Evolutionary conservation across 2,113 vertebrate genomes (phyloP), one percentile per base, ranked within the genome.

Genomic region (Charina bottae): DNA sequence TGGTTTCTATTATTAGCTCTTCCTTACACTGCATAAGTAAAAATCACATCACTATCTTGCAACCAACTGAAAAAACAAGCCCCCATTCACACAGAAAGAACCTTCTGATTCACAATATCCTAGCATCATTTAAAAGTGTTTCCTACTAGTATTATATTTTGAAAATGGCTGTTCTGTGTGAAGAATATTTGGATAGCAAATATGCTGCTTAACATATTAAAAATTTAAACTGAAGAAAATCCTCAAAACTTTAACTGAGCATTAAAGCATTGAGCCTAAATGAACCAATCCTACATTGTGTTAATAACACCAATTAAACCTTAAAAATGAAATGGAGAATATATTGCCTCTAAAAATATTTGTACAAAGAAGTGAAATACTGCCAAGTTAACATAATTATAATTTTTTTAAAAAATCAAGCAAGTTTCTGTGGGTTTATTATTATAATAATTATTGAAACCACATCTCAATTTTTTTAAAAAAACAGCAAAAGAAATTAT

Each of bases 301-400:
- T 84, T 62, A 90, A 90, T 58, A 62, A 64, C 17, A 64, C 58
- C 90, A 90, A 84, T 60, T 21, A 54, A 84, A 89, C 37, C 10
- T 83, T 24, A 13, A 49, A 78, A 55, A 93, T 93, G 88, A 33
- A 8, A 26, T 23, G 12, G 9, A n/a, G 4, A 53, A 62, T 53
- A 62, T 28, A 55, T 17, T 84, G 9, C 53, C 37, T n/a, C 58
- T 64, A 85, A 85, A 59, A 72, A 89, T 49, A 49, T 83, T 33
- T n/a, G 1, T 9, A 28, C 26, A 13, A 55, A 23, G 12, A 92
- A 84, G 26, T 68, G 42, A 91, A 91, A 28, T 42, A 42, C 83
- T 37, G 53, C 1, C 21, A n/a, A 85, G 28, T 21, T n/a, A 49
- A 53, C 53, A 59, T 49, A 58, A 10, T 42, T 56, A 78, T 26